Percentiles rank a stretch among this genome's conserved stretches.
phyloP scores from a whole-genome alignment of 2,888 invertebrate species.

The Micoletzkya japonica region DNA sequence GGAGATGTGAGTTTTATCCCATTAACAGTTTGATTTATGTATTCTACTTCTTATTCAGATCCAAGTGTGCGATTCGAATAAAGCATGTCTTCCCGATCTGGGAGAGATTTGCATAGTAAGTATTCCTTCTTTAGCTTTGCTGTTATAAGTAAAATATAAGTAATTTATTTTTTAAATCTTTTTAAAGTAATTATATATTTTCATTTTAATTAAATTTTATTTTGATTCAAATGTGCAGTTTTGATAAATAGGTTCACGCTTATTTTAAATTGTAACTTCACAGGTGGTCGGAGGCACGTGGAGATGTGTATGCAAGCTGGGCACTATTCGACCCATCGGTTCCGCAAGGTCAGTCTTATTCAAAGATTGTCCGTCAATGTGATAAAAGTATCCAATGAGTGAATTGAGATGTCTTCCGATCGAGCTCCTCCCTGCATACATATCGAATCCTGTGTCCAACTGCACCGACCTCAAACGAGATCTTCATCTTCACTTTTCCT shows the following conservation, averaged over 20 bases:
- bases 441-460: conserved; percentile 44
- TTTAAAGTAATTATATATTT: not conserved
- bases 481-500: conserved; percentile 31
- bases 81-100: conserved; percentile 37
- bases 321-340: conserved; percentile 58
- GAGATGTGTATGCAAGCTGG: conserved; percentile 60
- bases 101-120: conserved; percentile 59
- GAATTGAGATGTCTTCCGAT: conserved; percentile 48
- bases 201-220: not conserved
- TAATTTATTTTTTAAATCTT: not conserved
- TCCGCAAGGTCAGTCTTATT: conserved; percentile 30
- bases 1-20: conserved; percentile 13
- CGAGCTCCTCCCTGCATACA: conserved; percentile 47
- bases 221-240: too few relatives aligned
- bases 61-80: conserved; percentile 34
- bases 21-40: not conserved
- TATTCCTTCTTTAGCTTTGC: not conserved
- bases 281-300: conserved; percentile 57
- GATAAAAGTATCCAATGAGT: not conserved
- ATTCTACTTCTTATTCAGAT: conserved; percentile 8
- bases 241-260: not conserved
- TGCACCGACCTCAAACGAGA: conserved; percentile 40
- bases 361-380: not conserved
- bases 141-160: not conserved
- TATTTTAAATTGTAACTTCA: conserved; percentile 3